These are phyloP conservation scores for Atherinomorus stipes DNA, from an alignment of 2,113 vertebrate species.

Conservation along the genomic window DNA sequence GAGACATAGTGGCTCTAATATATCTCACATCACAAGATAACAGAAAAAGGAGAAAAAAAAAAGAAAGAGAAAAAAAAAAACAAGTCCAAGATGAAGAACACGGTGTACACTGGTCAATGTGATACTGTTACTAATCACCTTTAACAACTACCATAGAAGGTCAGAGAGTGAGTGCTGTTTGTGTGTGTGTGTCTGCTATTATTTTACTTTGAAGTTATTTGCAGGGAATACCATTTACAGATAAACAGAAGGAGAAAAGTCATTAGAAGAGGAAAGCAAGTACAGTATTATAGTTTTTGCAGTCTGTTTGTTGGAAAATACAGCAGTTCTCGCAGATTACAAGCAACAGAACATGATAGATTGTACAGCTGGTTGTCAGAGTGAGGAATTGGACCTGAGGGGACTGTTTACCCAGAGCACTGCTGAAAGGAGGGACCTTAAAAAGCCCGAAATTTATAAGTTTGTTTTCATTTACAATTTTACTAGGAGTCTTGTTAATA, in stretches of 20 bases:
- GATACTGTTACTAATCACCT: conserved; percentile 73
- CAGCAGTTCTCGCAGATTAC: not conserved
- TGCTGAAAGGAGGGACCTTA: not conserved
- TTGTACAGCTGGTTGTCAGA: not conserved
- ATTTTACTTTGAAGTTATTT: not conserved
- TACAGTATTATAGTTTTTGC: not conserved
- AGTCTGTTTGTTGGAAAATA: not conserved
- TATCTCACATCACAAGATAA: conserved; percentile 79
- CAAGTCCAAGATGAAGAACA: conserved; percentile 68
- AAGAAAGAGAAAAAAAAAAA: conserved; percentile 71
- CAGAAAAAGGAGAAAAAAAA: conserved; percentile 60
- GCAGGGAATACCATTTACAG: not conserved
- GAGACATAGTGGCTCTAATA: conserved; percentile 76
- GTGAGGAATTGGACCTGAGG: not conserved
- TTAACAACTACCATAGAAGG: conserved; percentile 57
- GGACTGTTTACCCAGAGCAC: not conserved
- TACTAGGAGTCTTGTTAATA: too few species aligned
- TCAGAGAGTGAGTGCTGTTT: conserved; percentile 14
- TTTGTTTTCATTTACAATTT: too few species aligned
- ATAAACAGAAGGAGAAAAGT: not conserved
- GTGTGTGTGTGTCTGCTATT: not conserved
- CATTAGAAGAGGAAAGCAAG: not conserved
- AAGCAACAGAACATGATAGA: not conserved
- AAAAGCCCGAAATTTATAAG: not conserved
- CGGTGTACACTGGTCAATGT: conserved; percentile 59